Evolutionary conservation across 1,140 invertebrate species (phyloP).

Genomic region (Drosophila mojavensis): DNA sequence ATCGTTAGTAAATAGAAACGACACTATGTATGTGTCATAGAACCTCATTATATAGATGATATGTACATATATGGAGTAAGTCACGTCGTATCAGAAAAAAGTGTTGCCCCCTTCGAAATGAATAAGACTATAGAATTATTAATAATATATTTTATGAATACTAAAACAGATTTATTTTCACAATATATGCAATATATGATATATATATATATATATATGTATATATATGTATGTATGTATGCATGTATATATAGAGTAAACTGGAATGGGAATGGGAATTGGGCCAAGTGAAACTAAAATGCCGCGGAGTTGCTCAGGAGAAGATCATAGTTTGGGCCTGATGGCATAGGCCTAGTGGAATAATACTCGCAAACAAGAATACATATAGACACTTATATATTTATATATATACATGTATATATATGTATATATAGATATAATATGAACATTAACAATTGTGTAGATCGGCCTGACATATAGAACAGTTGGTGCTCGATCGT

Average conservation of each 20-base stretch:
- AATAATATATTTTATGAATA: not conserved
- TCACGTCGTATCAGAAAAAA: no score
- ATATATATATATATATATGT: not conserved
- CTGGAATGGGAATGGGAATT: constrained; percentile 31
- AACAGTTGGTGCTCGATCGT: not conserved
- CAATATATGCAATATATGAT: no score
- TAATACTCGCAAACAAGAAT: not conserved
- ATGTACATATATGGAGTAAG: no score
- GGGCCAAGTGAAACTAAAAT: constrained; percentile 4
- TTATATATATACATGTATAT: constrained; percentile 30
- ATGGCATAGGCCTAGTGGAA: constrained; percentile 5
- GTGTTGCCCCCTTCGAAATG: not conserved
- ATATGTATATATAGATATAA: no score
- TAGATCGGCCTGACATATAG: no score
- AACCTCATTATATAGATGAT: no score
- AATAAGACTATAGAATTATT: not conserved
- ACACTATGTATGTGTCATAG: no score
- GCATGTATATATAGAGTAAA: not conserved
- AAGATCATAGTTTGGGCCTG: not conserved
- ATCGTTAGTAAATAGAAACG: no score
- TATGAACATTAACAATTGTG: no score
- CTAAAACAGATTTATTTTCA: constrained; percentile 9
- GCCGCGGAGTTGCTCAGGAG: not conserved
- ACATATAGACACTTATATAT: not conserved
- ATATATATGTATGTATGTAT: not conserved